A percentile compares a stretch with the other conserved stretches of the same genome.
Evolutionary conservation across 2,113 vertebrate genomes (phyloP).

Genomic region (Sylvietta virens): DNA sequence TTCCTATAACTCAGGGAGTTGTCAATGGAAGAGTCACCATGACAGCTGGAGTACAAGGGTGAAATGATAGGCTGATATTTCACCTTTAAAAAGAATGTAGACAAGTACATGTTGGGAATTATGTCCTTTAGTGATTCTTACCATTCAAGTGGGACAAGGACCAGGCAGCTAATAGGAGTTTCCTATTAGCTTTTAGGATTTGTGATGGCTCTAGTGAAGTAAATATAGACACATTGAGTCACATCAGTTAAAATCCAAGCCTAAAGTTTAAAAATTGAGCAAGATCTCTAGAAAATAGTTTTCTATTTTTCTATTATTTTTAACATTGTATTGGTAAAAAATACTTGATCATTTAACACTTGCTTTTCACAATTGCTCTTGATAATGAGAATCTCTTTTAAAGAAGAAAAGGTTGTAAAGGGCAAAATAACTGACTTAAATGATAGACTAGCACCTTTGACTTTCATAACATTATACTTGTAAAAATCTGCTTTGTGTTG

Average conservation of each 20-base stretch:
- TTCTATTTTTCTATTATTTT: neutral
- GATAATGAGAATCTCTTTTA: neutral
- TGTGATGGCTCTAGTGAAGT: neutral
- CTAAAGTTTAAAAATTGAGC: neutral
- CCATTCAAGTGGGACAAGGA: neutral
- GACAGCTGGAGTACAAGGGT: neutral
- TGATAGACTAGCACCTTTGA: neutral
- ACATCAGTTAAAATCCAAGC: neutral
- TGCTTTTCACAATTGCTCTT: neutral
- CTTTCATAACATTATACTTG: neutral
- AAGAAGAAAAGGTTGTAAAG: neutral
- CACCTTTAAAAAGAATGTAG: neutral
- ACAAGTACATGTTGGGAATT: neutral
- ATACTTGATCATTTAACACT: neutral
- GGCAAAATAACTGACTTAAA: neutral
- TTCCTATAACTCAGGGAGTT: neutral
- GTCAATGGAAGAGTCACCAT: neutral
- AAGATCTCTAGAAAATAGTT: neutral
- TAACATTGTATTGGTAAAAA: neutral
- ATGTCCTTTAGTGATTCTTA: neutral
- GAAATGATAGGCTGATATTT: fast-evolving
- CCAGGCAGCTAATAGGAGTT: neutral
- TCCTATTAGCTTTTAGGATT: neutral
- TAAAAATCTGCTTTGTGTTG: neutral
- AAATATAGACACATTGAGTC: neutral